Percentiles rank a stretch among this genome's conserved stretches.
Evolutionary conservation across 2,888 invertebrate species (phyloP).

Genomic region (Lacanobia wlatinum): DNA sequence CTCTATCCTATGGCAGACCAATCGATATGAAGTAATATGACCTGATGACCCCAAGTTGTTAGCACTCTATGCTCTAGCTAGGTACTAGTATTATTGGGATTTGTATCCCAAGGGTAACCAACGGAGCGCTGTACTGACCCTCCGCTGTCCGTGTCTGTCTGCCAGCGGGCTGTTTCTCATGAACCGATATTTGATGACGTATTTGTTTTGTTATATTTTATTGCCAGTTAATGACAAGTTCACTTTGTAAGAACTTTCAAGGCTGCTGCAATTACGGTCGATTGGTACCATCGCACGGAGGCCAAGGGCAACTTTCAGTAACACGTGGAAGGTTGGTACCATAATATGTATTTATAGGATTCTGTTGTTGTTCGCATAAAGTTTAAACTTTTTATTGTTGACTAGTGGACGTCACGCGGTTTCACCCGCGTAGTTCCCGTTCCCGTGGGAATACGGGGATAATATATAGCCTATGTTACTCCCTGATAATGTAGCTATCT

Average conservation of each 20-base stretch:
- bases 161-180: too few relatives aligned
- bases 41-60: neutral
- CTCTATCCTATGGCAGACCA: neutral
- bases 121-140: too few relatives aligned
- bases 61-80: neutral
- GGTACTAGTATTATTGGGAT: neutral
- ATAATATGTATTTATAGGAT: neutral
- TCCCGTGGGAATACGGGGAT: too few relatives aligned
- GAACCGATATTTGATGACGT: too few relatives aligned
- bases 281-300: constrained; percentile 6
- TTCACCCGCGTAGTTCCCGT: too few relatives aligned
- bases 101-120: too few relatives aligned
- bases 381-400: too few relatives aligned
- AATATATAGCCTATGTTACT: too few relatives aligned
- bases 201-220: neutral
- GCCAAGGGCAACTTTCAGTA: constrained; percentile 14
- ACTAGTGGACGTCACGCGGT: too few relatives aligned
- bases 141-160: too few relatives aligned
- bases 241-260: constrained; percentile 9
- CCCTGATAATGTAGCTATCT: too few relatives aligned
- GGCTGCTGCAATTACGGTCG: constrained; percentile 17
- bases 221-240: neutral
- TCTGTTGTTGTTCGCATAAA: neutral
- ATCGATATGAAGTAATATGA: neutral
- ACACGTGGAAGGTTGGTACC: neutral